Percentiles rank a stretch among this genome's conserved stretches.
phyloP scores from a whole-genome alignment of 2,113 vertebrate genomes.

The Onychostoma macrolepis region DNA sequence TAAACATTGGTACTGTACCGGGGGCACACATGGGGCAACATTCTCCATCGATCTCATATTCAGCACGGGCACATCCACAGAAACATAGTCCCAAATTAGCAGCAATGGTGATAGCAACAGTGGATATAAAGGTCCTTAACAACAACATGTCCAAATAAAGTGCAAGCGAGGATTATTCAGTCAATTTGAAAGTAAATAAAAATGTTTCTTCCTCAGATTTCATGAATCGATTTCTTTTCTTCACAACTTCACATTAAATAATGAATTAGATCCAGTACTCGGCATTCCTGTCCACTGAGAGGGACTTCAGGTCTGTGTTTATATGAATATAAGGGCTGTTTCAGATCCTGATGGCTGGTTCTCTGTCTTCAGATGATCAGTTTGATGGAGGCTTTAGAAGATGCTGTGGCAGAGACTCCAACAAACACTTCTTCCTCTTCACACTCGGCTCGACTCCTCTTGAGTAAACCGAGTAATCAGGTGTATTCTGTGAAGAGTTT shows the following conservation, averaged over 20 bases:
- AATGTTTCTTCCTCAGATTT: not conserved
- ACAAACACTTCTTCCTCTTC: not conserved
- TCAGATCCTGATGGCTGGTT: not conserved
- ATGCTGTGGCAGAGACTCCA: not conserved
- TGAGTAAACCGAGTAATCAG: not conserved
- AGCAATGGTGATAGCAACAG: not conserved
- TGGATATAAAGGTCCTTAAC: not conserved
- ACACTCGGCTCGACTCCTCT: not conserved
- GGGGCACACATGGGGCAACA: constrained; percentile 35
- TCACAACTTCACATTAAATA: not conserved
- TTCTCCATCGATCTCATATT: constrained; percentile 48
- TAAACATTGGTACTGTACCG: not conserved
- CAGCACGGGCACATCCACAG: constrained; percentile 23
- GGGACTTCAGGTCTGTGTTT: not conserved
- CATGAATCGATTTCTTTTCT: not conserved
- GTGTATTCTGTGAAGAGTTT: not conserved
- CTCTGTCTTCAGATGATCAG: not conserved
- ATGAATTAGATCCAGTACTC: not conserved
- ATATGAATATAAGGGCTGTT: no score
- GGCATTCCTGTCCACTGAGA: not conserved
- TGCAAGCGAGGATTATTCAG: not conserved
- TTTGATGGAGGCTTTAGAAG: not conserved
- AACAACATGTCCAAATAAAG: not conserved
- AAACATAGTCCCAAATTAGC: constrained; percentile 15
- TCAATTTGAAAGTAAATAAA: not conserved